These are phyloP conservation scores for Calyptomena viridis DNA, from an alignment of 2,113 vertebrate genomes.

Conservation along the genomic window DNA sequence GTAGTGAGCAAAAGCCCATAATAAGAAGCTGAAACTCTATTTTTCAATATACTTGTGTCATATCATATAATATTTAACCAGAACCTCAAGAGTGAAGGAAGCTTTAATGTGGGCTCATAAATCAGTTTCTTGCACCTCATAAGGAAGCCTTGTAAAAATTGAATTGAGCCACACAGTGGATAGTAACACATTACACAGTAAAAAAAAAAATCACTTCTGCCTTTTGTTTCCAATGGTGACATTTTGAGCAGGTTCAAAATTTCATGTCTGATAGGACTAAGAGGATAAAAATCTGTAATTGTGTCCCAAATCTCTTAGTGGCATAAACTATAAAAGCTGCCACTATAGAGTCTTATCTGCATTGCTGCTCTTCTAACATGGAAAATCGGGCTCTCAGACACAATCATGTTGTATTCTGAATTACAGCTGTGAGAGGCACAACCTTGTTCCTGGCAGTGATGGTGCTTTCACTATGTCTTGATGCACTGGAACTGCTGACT, in stretches of 20 bases:
- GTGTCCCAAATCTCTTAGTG: not conserved
- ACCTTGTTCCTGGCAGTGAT: not conserved
- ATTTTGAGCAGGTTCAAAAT: slow-evolving; percentile 13
- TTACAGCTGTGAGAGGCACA: not conserved
- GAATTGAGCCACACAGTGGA: slow-evolving; percentile 1
- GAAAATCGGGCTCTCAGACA: not conserved
- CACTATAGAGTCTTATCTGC: not conserved
- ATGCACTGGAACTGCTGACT: not conserved
- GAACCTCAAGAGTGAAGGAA: slow-evolving; percentile 35
- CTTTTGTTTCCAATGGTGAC: slow-evolving; percentile 26
- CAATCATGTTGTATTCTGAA: not conserved
- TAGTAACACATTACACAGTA: not conserved
- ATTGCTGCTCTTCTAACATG: not conserved
- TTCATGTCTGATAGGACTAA: not conserved
- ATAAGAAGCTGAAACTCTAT: slow-evolving; percentile 28
- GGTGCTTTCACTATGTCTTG: not conserved
- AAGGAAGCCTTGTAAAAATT: slow-evolving; percentile 37
- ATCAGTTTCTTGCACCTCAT: slow-evolving; percentile 37
- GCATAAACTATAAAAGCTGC: not conserved
- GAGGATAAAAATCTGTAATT: not conserved
- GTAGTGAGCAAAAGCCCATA: not conserved
- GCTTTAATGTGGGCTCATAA: slow-evolving; percentile 45
- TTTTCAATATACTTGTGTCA: slow-evolving; percentile 54
- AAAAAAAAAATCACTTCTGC: not conserved
- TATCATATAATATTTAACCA: slow-evolving; percentile 62